Evolutionary conservation across 2,888 invertebrate genomes (phyloP).

Genomic region (Euzetes globulus): DNA sequence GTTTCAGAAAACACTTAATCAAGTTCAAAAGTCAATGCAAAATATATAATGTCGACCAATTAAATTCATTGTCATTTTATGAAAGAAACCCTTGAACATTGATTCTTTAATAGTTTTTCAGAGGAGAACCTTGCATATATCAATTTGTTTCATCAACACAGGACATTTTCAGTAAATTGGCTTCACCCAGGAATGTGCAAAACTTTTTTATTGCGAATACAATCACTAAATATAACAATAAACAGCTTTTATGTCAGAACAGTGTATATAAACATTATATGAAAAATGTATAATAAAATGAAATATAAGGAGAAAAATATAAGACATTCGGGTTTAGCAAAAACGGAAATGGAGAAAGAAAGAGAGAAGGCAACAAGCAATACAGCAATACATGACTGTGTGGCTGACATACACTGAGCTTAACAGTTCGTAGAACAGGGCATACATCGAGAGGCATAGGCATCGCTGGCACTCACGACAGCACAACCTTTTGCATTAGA

Average conservation of each 20-base stretch:
- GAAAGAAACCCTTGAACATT: too few species aligned
- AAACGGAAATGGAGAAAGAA: not conserved
- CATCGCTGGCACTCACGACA: not conserved
- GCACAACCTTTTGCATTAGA: not conserved
- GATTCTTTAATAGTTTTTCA: too few species aligned
- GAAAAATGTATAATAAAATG: conserved; percentile 1
- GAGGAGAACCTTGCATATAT: too few species aligned
- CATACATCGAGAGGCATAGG: not conserved
- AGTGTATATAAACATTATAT: not conserved
- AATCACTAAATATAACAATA: not conserved
- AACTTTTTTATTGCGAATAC: not conserved
- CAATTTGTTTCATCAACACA: too few species aligned
- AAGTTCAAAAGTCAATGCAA: too few species aligned
- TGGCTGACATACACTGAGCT: not conserved
- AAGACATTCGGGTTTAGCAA: not conserved
- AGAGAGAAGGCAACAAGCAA: conserved; percentile 1
- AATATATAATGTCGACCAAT: too few species aligned
- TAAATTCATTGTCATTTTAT: too few species aligned
- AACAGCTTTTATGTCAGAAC: not conserved
- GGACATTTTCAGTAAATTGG: too few species aligned
- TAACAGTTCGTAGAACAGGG: not conserved
- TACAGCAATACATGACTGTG: not conserved
- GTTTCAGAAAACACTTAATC: too few species aligned
- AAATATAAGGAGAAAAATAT: not conserved
- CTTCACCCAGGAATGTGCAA: too few species aligned